Evolutionary conservation across 2,797 vertebrate genomes (phyloP).

Genomic region (Paratrypauchen microcephalus): DNA sequence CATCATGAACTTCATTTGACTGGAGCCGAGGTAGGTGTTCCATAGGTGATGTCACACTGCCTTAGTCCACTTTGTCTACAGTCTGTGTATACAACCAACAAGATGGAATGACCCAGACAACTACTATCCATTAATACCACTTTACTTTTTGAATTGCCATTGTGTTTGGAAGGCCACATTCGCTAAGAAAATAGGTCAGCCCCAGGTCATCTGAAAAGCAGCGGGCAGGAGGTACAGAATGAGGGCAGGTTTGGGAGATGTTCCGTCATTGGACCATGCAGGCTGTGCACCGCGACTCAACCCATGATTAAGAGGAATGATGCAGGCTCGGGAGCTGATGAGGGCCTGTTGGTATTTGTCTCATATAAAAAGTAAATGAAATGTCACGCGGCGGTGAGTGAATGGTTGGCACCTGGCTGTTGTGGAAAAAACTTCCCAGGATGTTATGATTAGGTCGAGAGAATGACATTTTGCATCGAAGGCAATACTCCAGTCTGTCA

Average conservation of each 20-base stretch:
- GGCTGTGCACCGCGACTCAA: background rate
- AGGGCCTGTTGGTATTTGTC: slow-evolving; percentile 1
- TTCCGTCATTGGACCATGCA: background rate
- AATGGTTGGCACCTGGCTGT: slow-evolving; percentile 10
- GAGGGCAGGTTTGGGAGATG: background rate
- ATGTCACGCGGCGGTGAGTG: slow-evolving; percentile 3
- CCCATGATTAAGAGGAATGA: slow-evolving; percentile 16
- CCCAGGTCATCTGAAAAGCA: background rate
- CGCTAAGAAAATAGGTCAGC: slow-evolving; percentile 5
- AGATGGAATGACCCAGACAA: background rate
- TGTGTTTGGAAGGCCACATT: background rate
- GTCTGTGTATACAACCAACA: too few relatives aligned
- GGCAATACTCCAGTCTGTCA: background rate
- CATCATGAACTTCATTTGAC: too few relatives aligned
- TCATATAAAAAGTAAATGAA: slow-evolving; percentile 4
- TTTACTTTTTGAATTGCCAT: background rate
- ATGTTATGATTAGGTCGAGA: slow-evolving; percentile 6
- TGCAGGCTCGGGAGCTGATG: background rate
- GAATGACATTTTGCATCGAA: background rate
- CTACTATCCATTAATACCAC: background rate
- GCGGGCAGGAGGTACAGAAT: slow-evolving; percentile 8
- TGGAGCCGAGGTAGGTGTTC: too few relatives aligned
- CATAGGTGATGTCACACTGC: too few relatives aligned
- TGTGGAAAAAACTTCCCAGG: background rate
- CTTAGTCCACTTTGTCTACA: too few relatives aligned